Evolutionary conservation across 1,140 invertebrate genomes (phyloP), one percentile per base, ranked within the genome.

Genomic region (Phortica variegata): DNA sequence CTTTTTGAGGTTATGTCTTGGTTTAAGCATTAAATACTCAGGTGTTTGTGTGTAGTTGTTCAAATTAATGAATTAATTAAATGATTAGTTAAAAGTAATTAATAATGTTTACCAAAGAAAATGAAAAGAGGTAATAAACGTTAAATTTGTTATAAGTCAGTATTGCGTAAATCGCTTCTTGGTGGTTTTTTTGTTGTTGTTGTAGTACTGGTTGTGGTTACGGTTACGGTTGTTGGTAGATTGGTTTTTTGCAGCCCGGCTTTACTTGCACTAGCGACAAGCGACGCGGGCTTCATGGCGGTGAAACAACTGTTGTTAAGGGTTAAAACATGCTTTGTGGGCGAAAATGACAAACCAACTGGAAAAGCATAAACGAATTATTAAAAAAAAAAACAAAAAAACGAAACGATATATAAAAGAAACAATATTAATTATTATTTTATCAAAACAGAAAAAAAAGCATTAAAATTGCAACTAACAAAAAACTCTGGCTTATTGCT

Each of bases 281-380:
- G 49, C 34, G 46, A 49, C 19, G 23, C 23, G 23, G 23, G 23
- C 29, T 34, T 61, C 38, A 32, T 48, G 38, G 37, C 42, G 32
- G 47, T 58, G 47, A 63, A 60, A 60, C 63, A 60, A 62, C 57
- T 66, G 54, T 68, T 66, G 60, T 68, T 68, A 68, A 68, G 65
- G 49, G 63, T 69, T 68, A 69, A 65, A 52, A 69, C 63, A 68
- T 68, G 63, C 63, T 63, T 69, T 53, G 63, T 68, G 57, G 63
- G 65, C 63, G 63, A 63, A 53, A 56, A 53, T 47, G 55, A 56
- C 60, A 71, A 68, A 61, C 63, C 62, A 63, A 72, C 68, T 71
- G 68, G 53, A 71, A 71, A 58, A 66, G 68, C 65, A 53, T 23
- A 46, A 20, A 68, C 65, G 65, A 68, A 68, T 36, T 12, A 33